phyloP scores from a whole-genome alignment of 2,797 vertebrate genomes.

The Champsocephalus gunnari region DNA sequence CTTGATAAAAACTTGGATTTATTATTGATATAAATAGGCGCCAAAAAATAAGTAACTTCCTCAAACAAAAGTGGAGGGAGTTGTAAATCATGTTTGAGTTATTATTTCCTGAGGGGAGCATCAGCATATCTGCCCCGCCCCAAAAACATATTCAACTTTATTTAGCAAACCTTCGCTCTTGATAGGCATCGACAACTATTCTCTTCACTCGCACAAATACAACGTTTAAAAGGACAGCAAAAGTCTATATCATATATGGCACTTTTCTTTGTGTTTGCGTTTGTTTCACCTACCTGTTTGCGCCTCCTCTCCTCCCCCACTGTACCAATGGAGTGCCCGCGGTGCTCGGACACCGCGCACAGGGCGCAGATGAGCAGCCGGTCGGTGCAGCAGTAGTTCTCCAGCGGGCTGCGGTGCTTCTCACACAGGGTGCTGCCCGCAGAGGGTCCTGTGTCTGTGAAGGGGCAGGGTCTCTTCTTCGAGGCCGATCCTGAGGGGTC shows the following conservation, averaged over 20 bases:
- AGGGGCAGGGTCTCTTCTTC: slow-evolving; percentile 6
- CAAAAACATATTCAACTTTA: too few species aligned
- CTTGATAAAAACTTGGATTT: too few species aligned
- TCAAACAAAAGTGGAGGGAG: too few species aligned
- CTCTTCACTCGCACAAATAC: too few species aligned
- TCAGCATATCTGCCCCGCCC: too few species aligned
- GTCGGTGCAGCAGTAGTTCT: slow-evolving; percentile 67
- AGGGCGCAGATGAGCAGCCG: slow-evolving; percentile 40
- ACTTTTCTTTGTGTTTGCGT: background rate
- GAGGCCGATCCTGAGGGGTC: background rate
- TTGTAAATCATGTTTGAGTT: too few species aligned
- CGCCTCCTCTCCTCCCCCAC: slow-evolving; percentile 45
- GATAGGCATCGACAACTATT: too few species aligned
- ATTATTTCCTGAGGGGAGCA: too few species aligned
- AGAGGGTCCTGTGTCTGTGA: background rate
- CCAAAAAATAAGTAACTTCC: too few species aligned
- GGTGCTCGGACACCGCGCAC: slow-evolving; percentile 53
- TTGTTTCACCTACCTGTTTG: slow-evolving; percentile 50
- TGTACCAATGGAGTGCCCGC: slow-evolving; percentile 36
- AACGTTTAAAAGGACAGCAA: too few species aligned
- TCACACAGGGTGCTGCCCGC: slow-evolving; percentile 5
- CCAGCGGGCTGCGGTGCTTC: slow-evolving; percentile 35
- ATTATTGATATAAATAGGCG: too few species aligned
- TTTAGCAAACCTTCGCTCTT: too few species aligned
- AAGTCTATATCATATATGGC: background rate